Conservation (phyloP, 1,140 invertebrate genomes). For the Pollicipes pollicipes region DNA sequence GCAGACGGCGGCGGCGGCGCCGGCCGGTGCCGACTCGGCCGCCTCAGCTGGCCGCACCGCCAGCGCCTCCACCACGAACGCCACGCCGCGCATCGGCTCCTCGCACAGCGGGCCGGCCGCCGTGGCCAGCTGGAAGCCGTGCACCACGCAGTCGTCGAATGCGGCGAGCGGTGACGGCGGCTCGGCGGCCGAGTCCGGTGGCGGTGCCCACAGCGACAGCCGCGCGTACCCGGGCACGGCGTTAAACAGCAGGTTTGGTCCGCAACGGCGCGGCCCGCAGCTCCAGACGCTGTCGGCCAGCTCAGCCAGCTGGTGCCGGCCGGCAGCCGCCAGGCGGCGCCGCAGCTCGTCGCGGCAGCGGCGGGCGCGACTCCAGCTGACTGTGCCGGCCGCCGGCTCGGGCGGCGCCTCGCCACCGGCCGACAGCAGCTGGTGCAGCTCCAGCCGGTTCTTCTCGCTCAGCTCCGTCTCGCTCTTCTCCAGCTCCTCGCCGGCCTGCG, state of each 20-base stretch:
- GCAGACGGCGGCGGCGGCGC: constrained; percentile 20
- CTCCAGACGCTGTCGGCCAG: constrained; percentile 61
- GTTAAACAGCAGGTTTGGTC: constrained; percentile 75
- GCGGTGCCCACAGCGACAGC: constrained; percentile 27
- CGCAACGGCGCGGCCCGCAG: constrained; percentile 72
- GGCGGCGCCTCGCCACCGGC: constrained; percentile 10
- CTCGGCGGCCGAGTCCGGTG: constrained; percentile 18
- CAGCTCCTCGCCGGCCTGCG: constrained; percentile 13
- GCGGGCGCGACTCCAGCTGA: not conserved
- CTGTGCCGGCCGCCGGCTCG: constrained; percentile 5
- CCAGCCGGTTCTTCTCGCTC: constrained; percentile 3
- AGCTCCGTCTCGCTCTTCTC: constrained; percentile 17
- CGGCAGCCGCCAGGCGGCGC: not conserved
- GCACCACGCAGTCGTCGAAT: constrained; percentile 64
- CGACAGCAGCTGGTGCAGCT: constrained; percentile 2
- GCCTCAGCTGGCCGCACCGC: not conserved
- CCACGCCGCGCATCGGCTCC: constrained; percentile 87
- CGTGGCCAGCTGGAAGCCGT: constrained; percentile 85
- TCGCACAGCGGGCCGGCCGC: constrained; percentile 80
- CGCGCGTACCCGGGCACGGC: constrained; percentile 26
- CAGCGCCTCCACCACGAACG: constrained; percentile 53
- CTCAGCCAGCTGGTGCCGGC: not conserved
- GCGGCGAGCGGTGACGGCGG: constrained; percentile 17
- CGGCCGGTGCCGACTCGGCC: constrained; percentile 41
- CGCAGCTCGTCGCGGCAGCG: not conserved